phyloP scores from a whole-genome alignment of 2,113 vertebrate genomes.

The Spea bombifrons region DNA sequence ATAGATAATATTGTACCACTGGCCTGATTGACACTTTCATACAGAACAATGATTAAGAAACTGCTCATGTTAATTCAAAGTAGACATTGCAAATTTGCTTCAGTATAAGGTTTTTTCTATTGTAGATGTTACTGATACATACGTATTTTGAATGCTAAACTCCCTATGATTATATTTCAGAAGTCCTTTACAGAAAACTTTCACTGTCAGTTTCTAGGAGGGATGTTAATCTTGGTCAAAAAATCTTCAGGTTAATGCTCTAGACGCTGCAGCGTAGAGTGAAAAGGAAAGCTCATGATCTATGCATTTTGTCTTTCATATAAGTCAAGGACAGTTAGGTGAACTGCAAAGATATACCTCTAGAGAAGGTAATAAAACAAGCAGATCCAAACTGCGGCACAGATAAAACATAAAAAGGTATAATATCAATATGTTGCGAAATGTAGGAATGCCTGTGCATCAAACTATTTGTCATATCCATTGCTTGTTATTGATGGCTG shows the following conservation, averaged over 20 bases:
- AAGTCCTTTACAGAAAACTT: conserved; percentile 18
- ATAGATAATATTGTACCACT: too few relatives aligned
- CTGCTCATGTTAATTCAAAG: too few relatives aligned
- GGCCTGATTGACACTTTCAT: too few relatives aligned
- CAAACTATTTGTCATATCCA: conserved; percentile 20
- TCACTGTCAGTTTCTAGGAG: not conserved
- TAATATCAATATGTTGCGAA: conserved; percentile 17
- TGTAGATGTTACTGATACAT: not conserved
- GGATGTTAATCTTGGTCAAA: conserved; percentile 25
- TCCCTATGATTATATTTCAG: not conserved
- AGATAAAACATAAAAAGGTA: conserved; percentile 33
- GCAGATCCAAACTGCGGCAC: conserved; percentile 5
- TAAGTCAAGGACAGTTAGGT: conserved; percentile 44
- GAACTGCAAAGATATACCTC: conserved; percentile 42
- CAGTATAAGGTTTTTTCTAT: not conserved
- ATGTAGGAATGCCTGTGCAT: conserved; percentile 11
- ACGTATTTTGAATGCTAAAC: not conserved
- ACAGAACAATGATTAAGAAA: too few relatives aligned
- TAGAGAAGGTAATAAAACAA: conserved; percentile 29
- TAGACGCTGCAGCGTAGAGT: conserved; percentile 3
- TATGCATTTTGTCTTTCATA: conserved; percentile 37
- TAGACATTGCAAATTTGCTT: too few relatives aligned
- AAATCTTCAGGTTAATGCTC: conserved; percentile 19
- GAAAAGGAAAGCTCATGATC: conserved; percentile 41
- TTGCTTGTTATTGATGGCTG: conserved; percentile 4